Evolutionary conservation across 2,888 invertebrate species (phyloP).

Genomic region (Octodonta nipae): DNA sequence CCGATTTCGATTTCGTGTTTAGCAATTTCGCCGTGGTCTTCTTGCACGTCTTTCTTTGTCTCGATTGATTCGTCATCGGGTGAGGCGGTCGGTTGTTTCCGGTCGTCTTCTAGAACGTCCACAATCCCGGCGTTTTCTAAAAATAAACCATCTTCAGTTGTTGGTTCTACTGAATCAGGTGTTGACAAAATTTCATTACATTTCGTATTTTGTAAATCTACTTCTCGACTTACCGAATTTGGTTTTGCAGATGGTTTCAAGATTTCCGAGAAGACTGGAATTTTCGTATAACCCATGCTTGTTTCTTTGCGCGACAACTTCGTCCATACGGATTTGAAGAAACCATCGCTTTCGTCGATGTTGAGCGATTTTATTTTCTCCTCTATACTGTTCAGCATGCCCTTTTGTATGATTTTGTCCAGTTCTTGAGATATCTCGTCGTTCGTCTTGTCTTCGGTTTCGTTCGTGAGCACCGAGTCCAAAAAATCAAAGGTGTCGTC

Average conservation of each 20-base stretch:
- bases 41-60: constrained; percentile 2
- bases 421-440: constrained; percentile 33
- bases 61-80: too few relatives aligned
- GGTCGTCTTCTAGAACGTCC: neutral
- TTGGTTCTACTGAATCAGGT: constrained; percentile 19
- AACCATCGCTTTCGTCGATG: constrained; percentile 25
- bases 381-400: constrained; percentile 32
- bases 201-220: constrained; percentile 1
- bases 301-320: constrained; percentile 20
- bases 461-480: constrained; percentile 17
- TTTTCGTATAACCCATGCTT: constrained; percentile 17
- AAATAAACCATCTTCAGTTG: constrained; percentile 21
- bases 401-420: constrained; percentile 33
- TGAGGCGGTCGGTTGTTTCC: too few relatives aligned
- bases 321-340: constrained; percentile 27
- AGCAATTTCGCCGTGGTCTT: neutral
- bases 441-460: constrained; percentile 28
- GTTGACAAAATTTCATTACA: too few relatives aligned
- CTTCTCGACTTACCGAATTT: constrained; percentile 12
- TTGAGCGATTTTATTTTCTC: constrained; percentile 30
- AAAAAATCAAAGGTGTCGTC: constrained; percentile 29
- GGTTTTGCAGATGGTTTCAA: constrained; percentile 11
- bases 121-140: constrained; percentile 17
- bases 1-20: neutral
- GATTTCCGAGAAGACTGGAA: constrained; percentile 24